Evolutionary conservation across 1,140 invertebrate species (phyloP), one percentile per base, ranked within the genome.

Genomic region (Caenorhabditis remanei): DNA sequence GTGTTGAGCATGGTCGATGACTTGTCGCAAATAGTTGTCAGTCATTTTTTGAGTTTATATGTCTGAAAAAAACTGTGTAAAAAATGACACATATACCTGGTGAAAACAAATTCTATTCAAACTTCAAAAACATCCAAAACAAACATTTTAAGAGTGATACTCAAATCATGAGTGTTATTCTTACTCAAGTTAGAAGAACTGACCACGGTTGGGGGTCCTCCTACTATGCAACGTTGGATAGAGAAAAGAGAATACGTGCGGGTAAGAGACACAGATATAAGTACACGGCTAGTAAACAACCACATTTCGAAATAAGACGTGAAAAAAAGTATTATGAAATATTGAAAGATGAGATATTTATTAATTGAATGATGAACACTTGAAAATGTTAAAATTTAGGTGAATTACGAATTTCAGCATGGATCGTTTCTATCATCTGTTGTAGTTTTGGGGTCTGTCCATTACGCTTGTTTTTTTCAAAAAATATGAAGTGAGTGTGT

Each of bases 351-450:
- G n/a, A 79, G 53, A 79, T 11, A 13, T 19, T 21, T n/a, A 48
- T 48, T 75, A 46, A n/a, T n/a, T 79, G 1, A 14, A 32, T 11
- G 11, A 79, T 46, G 6, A 9, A 46, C 2, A 71, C 1, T 32
- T n/a, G n/a, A 41, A 40, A 40, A 40, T 46, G 19, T 79, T 11
- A 50, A 79, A 79, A 79, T 79, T 79, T 79, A 79, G 71, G 71
- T 7, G 71, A 79, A 50, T 79, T 79, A 1, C 71, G 43, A 50
- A 79, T 79, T 24, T 79, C 71, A 24, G 71, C 71, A 43, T 79
- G 71, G 53, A 79, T 79, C n/a, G 71, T 79, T 79, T 79, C 71
- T 13, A 79, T 79, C 71, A 79, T 79, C n/a, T 79, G 71, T n/a
- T 79, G 71, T 19, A 79, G 46, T 50, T 79, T 79, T 5, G 71